Base-by-base conservation (phyloP, 2,888 invertebrate genomes). In the Drosophila pseudotalamancana region DNA sequence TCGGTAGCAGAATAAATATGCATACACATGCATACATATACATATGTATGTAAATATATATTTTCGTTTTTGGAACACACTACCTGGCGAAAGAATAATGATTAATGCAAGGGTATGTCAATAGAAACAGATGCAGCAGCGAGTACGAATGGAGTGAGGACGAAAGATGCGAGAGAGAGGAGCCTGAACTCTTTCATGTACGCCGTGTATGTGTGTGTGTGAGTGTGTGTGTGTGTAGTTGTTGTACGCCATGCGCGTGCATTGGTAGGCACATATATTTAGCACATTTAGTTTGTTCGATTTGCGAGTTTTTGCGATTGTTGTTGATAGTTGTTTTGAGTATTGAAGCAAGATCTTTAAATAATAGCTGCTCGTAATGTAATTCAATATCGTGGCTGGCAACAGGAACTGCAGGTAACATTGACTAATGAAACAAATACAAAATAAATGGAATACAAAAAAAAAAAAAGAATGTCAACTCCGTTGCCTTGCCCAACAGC, bases 241-340 rank as follows among this genome's bases (percentile, higher is more conserved):
- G n/a, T 25, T 42, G 16, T 48, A n/a, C 21, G 8, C 14, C 23
- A 1, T 9, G 18, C 14, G 1, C 6, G 3, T 27, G 18, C 16
- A 37, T 42, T 32, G 21, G 14, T 48, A n/a, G 54, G 32, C 35
- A 48, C 37, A 27, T 40, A 70, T 56, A 60, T 57, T 69, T 69
- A 65, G 60, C 64, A 64, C 55, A 60, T 65, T 59, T 49, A 53
- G 54, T 43, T 39, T 43, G 51, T 72, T 67, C 62, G 72, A 72
- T 68, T 72, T 45, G 53, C 50, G 57, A 56, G 39, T 53, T 65
- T 29, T 46, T 57, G 35, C 14, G 37, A 48, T 35, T 49, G 40
- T 42, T 25, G 29, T 23, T 43, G 27, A 32, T 61, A 23, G 1
- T 9, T 29, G 45, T 31, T 31, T 49, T 61, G 37, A 11, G 18